Evolutionary conservation across 2,113 vertebrate species (phyloP).

Genomic region (Tympanuchus pallidicinctus): DNA sequence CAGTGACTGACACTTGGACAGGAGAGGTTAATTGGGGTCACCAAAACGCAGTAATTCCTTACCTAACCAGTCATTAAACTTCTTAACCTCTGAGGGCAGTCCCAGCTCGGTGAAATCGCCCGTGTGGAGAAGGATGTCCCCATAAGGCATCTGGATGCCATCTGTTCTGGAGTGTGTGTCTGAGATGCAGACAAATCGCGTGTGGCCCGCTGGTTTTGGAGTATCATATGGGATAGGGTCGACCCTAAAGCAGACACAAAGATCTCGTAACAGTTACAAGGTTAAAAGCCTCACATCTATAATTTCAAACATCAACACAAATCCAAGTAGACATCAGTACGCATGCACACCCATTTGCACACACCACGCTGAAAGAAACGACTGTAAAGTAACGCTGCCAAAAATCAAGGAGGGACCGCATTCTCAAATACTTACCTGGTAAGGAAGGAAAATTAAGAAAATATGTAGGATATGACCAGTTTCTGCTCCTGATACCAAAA

Average conservation of each 20-base stretch:
- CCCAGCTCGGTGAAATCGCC: constrained; percentile 99
- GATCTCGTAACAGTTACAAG: constrained; percentile 75
- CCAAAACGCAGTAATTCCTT: constrained; percentile 85
- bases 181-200: constrained; percentile 97
- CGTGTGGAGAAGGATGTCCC: constrained; percentile 97
- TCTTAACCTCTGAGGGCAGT: constrained; percentile 99
- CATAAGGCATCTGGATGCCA: constrained; percentile 99
- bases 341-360: neutral
- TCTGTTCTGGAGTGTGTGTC: constrained; percentile 99
- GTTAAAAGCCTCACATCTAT: constrained; percentile 64
- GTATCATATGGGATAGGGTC: constrained; percentile 97
- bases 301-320: constrained; percentile 26
- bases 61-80: constrained; percentile 99
- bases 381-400: neutral
- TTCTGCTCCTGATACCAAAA: neutral
- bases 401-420: neutral
- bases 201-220: constrained; percentile 97
- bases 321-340: neutral
- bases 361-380: neutral
- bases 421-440: constrained; percentile 49
- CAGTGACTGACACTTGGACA: constrained; percentile 80
- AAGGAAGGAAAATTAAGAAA: neutral
- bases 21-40: constrained; percentile 86
- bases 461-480: neutral
- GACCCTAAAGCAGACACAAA: constrained; percentile 91